phyloP scores from a whole-genome alignment of 1,140 invertebrate species.

The Lepidurus couesii region DNA sequence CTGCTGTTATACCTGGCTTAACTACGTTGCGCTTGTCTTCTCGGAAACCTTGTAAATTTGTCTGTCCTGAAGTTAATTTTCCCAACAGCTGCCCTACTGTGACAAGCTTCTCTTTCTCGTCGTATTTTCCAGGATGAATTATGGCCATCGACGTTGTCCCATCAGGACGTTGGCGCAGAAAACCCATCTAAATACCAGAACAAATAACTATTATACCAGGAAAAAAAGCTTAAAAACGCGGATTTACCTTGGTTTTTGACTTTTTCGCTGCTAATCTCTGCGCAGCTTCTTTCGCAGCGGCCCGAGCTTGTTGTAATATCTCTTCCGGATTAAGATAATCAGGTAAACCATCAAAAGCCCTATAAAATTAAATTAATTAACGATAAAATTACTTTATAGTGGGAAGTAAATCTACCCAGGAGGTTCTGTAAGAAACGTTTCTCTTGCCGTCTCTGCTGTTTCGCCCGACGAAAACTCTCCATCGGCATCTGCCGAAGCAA shows the following conservation, averaged over 20 bases:
- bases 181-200: constrained; percentile 59
- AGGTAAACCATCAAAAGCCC: constrained; percentile 64
- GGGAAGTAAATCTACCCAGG: constrained; percentile 37
- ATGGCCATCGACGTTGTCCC: constrained; percentile 84
- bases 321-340: constrained; percentile 74
- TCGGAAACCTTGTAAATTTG: constrained; percentile 64
- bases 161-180: constrained; percentile 69
- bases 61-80: constrained; percentile 48
- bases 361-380: constrained; percentile 24
- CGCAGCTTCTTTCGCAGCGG: constrained; percentile 59
- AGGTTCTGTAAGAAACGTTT: constrained; percentile 47
- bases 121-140: constrained; percentile 66
- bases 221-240: too few relatives aligned
- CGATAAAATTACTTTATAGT: not conserved
- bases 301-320: constrained; percentile 63
- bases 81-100: constrained; percentile 57
- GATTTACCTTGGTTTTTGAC: constrained; percentile 47
- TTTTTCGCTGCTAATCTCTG: constrained; percentile 56
- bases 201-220: not conserved
- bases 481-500: constrained; percentile 46
- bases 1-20: constrained; percentile 56
- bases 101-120: constrained; percentile 65
- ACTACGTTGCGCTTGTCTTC: constrained; percentile 83
- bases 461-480: constrained; percentile 40
- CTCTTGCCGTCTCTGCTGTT: constrained; percentile 45